Conservation (phyloP, 2,888 invertebrate species). For the Cephus nigrinus region DNA sequence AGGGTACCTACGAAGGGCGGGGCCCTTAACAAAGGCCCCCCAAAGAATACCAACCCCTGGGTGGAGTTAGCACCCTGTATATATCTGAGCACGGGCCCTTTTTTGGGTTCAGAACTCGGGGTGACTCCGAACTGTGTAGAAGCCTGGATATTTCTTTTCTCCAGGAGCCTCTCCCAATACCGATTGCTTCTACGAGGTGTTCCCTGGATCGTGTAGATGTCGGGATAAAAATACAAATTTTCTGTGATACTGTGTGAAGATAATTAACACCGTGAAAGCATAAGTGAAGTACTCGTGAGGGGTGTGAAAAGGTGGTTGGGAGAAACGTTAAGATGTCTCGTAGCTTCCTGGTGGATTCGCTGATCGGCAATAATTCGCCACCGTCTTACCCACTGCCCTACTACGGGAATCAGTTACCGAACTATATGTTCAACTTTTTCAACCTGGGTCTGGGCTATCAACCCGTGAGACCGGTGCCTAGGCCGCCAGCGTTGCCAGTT, state of each 20-base stretch:
- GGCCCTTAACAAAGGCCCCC: slow-evolving; percentile 31
- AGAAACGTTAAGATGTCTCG: slow-evolving; percentile 73
- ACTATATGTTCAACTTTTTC: slow-evolving; percentile 63
- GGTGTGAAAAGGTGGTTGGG: background rate
- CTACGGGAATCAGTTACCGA: slow-evolving; percentile 65
- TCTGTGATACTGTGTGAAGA: background rate
- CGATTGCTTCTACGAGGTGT: background rate
- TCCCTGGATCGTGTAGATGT: background rate
- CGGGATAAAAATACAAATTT: background rate
- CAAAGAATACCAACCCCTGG: slow-evolving; percentile 58
- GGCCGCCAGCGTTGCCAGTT: slow-evolving; percentile 47
- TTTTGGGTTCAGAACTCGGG: slow-evolving; percentile 45
- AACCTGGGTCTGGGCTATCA: slow-evolving; percentile 60
- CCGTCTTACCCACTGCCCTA: slow-evolving; percentile 65
- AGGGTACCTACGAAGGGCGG: slow-evolving; percentile 13
- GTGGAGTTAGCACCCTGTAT: slow-evolving; percentile 60
- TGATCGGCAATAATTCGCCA: slow-evolving; percentile 75
- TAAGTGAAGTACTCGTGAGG: background rate
- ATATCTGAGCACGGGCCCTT: slow-evolving; percentile 40
- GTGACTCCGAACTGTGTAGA: slow-evolving; percentile 37
- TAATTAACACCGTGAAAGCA: background rate
- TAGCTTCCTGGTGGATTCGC: slow-evolving; percentile 84
- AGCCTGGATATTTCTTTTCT: slow-evolving; percentile 13
- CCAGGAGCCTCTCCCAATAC: background rate
- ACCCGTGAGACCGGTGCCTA: slow-evolving; percentile 57